Conservation (phyloP, 2,888 invertebrate species). For the Anthophora plumipes region DNA sequence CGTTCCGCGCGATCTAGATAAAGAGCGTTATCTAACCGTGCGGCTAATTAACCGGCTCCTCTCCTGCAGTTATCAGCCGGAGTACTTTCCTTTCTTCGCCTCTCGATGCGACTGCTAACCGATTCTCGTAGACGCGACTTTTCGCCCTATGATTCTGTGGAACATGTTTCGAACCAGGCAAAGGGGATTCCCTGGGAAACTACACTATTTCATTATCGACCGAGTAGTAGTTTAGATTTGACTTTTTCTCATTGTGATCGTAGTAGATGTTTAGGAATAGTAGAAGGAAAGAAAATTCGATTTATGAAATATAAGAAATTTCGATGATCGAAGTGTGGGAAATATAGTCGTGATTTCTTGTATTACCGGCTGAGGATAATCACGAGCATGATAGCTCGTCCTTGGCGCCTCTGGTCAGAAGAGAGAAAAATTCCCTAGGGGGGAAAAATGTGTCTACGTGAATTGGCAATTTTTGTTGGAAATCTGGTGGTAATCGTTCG, state of each 20-base stretch:
- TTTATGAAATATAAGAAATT: not conserved
- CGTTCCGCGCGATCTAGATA: slow-evolving; percentile 55
- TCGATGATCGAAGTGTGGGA: not conserved
- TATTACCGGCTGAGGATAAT: slow-evolving; percentile 43
- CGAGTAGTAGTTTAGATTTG: not conserved
- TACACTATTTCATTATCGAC: slow-evolving; percentile 24
- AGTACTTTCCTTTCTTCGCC: slow-evolving; percentile 26
- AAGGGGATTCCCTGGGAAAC: not conserved
- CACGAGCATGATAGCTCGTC: not conserved
- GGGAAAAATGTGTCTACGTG: not conserved
- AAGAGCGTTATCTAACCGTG: slow-evolving; percentile 54
- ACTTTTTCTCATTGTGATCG: no score
- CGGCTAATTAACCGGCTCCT: slow-evolving; percentile 54
- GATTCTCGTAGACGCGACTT: not conserved
- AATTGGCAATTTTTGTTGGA: not conserved
- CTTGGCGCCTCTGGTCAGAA: not conserved
- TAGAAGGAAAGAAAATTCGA: not conserved
- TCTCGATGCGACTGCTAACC: not conserved
- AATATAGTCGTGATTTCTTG: not conserved
- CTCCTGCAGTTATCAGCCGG: slow-evolving; percentile 26
- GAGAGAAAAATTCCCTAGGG: not conserved
- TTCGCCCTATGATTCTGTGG: not conserved
- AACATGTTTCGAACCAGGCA: not conserved
- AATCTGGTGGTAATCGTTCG: not conserved
- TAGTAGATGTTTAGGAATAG: not conserved